A percentile compares a stretch with the other conserved stretches of the same genome.
Evolutionary conservation across 2,888 invertebrate species (phyloP).

Genomic region (Agonum fuliginosum): DNA sequence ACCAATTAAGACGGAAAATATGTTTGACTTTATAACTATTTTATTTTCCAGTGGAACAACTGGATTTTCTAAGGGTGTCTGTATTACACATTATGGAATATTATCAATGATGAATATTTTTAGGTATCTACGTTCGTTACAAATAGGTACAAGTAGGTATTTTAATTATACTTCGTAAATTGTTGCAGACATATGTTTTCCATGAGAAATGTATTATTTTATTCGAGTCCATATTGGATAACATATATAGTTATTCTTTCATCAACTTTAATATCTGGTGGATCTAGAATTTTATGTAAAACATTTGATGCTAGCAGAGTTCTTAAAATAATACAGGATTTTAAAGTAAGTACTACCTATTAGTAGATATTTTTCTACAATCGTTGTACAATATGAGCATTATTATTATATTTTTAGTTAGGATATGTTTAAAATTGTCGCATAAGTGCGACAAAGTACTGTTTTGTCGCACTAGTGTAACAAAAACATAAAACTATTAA

Average conservation of each 20-base stretch:
- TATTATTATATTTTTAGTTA: too few species aligned
- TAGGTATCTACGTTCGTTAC: background rate
- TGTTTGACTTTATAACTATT: slow-evolving; percentile 53
- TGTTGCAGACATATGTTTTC: background rate
- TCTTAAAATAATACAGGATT: slow-evolving; percentile 63
- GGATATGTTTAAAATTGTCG: too few species aligned
- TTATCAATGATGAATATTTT: background rate
- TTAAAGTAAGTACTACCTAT: slow-evolving; percentile 67
- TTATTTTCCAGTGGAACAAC: slow-evolving; percentile 63
- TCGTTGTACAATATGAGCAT: too few species aligned
- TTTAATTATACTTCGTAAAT: background rate
- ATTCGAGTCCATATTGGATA: slow-evolving; percentile 67
- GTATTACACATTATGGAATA: slow-evolving; percentile 52
- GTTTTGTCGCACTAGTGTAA: too few species aligned
- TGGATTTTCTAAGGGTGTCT: slow-evolving; percentile 62
- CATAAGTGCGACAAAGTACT: too few species aligned
- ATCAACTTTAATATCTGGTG: slow-evolving; percentile 63
- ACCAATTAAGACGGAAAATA: slow-evolving; percentile 62
- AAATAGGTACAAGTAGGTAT: background rate
- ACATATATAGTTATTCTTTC: slow-evolving; percentile 63
- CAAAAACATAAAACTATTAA: too few species aligned
- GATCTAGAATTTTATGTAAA: slow-evolving; percentile 63
- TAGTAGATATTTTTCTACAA: too few species aligned
- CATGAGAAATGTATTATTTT: slow-evolving; percentile 56
- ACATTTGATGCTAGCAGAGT: slow-evolving; percentile 63